Base-by-base conservation (phyloP, 2,113 vertebrate genomes). In the Pelmatolapia mariae region DNA sequence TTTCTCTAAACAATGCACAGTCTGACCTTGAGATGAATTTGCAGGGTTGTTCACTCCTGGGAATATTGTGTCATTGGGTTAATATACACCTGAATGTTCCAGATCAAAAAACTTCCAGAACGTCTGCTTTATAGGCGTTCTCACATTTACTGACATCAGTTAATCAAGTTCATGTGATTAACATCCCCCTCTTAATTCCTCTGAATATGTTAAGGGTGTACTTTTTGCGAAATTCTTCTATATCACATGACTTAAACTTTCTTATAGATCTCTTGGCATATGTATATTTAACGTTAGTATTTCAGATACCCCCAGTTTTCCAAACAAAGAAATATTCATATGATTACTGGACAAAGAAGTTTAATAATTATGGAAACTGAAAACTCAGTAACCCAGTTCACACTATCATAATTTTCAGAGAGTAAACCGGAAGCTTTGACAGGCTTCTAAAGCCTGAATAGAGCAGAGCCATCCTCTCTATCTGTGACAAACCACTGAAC, bases 401-500 rank as follows among this genome's bases (percentile, higher is more conserved):
- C 18, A 52, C 13, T 22, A 53, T 86, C 81, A 78, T 5, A 22
- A 56, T 52, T 57, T 63, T 45, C 68, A 81, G 31, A 36, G 53
- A 81, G 19, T 10, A 24, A 89, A 87, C 52, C 3, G 10, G 68
- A 85, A 82, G 47, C 36, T 31, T 5, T 90, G 86, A 73, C 83
- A 79, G 78, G 53, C 36, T 31, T 80, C 40, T 59, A 8, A 84
- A 86, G 29, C 86, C 76, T 50, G 80, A 86, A 38, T 15, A 80
- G 82, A 81, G 50, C 38, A 24, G 6, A 80, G 81, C 52, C 82
- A 5, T 78, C 89, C 31, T 91, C 68, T 78, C 85, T 47, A 54
- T 91, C 81, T 89, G 89, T 84, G 83, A 90, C 86, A 84, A 90
- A 56, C 84, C 82, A 40, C 86, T 89, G 90, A 91, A 89, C 85